Conservation (phyloP, 2,888 invertebrate species). For the Crepidodera aurea region DNA sequence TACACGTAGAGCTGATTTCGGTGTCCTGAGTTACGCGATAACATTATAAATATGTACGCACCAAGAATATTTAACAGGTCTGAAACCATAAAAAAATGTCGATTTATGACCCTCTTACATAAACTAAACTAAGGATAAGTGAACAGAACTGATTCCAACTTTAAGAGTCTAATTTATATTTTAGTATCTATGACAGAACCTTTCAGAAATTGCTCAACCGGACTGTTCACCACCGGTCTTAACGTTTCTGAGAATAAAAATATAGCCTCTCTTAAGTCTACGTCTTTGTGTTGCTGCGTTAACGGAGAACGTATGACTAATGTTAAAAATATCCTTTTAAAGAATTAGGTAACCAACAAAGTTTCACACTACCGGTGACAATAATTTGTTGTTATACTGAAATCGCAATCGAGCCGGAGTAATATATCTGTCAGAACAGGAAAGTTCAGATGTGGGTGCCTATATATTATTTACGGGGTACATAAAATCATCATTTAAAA, state of each 20-base stretch:
- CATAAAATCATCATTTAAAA: too few species aligned
- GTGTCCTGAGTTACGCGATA: too few species aligned
- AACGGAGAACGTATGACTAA: conserved; percentile 8
- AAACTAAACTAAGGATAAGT: not conserved
- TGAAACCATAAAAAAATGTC: not conserved
- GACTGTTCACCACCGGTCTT: not conserved
- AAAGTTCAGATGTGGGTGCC: too few species aligned
- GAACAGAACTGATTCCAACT: conserved; percentile 1
- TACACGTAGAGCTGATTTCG: too few species aligned
- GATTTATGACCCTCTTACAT: conserved; percentile 13
- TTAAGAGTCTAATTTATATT: not conserved
- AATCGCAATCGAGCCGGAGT: too few species aligned
- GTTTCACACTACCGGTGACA: too few species aligned
- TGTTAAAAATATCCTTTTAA: conserved; percentile 13
- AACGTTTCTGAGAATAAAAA: not conserved
- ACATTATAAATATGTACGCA: not conserved
- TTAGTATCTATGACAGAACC: not conserved
- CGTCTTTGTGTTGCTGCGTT: not conserved
- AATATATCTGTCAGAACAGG: too few species aligned
- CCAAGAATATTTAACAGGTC: conserved; percentile 9
- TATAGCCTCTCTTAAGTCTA: not conserved
- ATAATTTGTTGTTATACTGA: too few species aligned
- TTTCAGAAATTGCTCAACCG: not conserved
- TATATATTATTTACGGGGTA: too few species aligned
- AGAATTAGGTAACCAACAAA: not conserved